Base-by-base conservation (phyloP, 2,888 invertebrate species). In the Diploptera punctata region DNA sequence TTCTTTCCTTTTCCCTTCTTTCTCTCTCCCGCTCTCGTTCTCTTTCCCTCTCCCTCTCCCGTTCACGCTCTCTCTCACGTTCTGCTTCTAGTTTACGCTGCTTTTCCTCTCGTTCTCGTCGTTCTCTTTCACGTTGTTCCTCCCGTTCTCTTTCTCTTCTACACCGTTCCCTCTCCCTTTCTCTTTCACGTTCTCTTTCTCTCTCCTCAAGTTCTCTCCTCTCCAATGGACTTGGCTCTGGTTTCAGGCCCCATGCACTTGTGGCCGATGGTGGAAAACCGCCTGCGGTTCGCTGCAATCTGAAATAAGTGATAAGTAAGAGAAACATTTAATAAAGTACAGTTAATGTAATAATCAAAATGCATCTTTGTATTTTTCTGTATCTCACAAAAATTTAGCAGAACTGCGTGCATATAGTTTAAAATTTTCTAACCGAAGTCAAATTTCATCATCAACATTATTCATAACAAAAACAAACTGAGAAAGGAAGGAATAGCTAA, bases 171-270 rank as follows among this genome's bases (percentile, higher is more conserved):
- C 76, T 74, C 60, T 76, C 77, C 24, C 75, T 68, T 47, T 77
- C 77, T 26, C 87, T 77, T 82, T 87, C 81, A 79, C 84, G 68
- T 71, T 86, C 82, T 73, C 84, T 84, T 67, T 83, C 82, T 0
- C 82, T 80, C 68, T 86, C 86, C 77, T 90, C 89, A 24, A 89
- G 83, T 78, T 90, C 90, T 44, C 90, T 84, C 57, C 89, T 84
- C 62, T 88, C 88, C 74, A 87, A 83, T 62, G 89, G 83, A 0
- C 85, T 84, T 2, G 90, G 89, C 80, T 91, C 91, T 0, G 90
- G 87, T 80, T 91, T 91, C 60, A 91, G 81, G 26, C 86, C 84
- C 91, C 91, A 92, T 2, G 87, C 86, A 76, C 72, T 38, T 75
- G 75, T 43, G 71, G 85, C 82, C 82, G 88, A 84, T 78, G 84